Conservation (phyloP, 2,797 vertebrate genomes). For the Aeoliscus strigatus region DNA sequence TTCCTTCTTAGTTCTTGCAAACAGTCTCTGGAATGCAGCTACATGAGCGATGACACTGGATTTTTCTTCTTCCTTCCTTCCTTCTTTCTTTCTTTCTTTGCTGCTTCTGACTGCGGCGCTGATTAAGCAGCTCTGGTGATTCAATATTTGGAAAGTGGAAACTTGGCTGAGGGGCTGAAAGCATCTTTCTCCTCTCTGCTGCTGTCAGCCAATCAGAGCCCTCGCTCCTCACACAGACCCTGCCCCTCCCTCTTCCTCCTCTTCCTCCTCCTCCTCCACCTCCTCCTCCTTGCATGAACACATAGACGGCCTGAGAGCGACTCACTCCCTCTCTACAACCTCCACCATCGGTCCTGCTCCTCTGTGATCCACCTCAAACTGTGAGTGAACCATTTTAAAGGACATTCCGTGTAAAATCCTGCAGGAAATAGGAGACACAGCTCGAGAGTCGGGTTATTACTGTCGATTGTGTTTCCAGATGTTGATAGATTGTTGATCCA, state of each 20-base stretch:
- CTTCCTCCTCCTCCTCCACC: conserved; percentile 4
- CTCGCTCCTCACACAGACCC: conserved; percentile 1
- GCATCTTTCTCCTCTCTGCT: conserved; percentile 17
- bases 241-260: conserved; percentile 2
- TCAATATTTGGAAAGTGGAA: too few relatives aligned
- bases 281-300: conserved; percentile 6
- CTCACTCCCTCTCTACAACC: conserved; percentile 35
- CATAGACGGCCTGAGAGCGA: background rate
- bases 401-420: too few relatives aligned
- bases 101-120: too few relatives aligned
- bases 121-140: too few relatives aligned
- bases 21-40: too few relatives aligned
- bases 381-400: conserved; percentile 44
- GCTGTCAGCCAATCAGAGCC: conserved; percentile 41
- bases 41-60: too few relatives aligned
- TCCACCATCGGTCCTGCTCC: conserved; percentile 17
- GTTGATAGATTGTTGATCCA: background rate
- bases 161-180: too few relatives aligned
- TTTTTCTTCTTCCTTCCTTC: too few relatives aligned
- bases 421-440: too few relatives aligned
- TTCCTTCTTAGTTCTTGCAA: too few relatives aligned
- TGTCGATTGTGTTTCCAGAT: conserved; percentile 1
- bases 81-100: too few relatives aligned
- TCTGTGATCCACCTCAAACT: conserved; percentile 29
- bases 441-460: too few relatives aligned